Evolutionary conservation across 1,140 invertebrate species (phyloP).

Genomic region (Popillia japonica): DNA sequence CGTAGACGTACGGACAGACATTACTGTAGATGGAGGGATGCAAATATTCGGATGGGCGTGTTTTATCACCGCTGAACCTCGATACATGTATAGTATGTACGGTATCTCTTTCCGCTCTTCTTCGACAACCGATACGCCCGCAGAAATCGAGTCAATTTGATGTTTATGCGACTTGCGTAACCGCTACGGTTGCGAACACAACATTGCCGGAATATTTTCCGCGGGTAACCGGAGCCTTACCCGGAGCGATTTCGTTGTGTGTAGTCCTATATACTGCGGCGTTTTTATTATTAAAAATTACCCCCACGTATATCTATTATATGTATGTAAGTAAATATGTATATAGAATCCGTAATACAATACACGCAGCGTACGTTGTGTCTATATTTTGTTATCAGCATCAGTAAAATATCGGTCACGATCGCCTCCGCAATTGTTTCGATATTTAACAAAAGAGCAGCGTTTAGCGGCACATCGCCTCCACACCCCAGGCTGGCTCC

Average conservation of each 20-base stretch:
- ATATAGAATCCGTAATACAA: too few relatives aligned
- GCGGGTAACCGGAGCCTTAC: background rate
- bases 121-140: background rate
- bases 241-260: background rate
- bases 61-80: background rate
- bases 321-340: too few relatives aligned
- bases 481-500: background rate
- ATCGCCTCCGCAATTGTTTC: background rate
- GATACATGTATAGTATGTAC: background rate
- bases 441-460: background rate
- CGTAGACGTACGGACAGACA: background rate
- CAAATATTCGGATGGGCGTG: background rate
- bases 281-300: too few relatives aligned
- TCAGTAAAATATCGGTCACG: background rate
- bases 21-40: background rate
- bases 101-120: too few relatives aligned
- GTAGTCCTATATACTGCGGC: too few relatives aligned
- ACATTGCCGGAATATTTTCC: background rate
- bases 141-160: background rate
- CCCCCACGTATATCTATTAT: too few relatives aligned
- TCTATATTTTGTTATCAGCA: background rate
- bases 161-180: constrained; percentile 6
- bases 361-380: too few relatives aligned
- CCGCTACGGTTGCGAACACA: background rate
- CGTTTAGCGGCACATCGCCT: background rate